These are phyloP conservation scores for Himalopsyche phryganea DNA, from an alignment of 1,140 invertebrate species.

Conservation along the genomic window DNA sequence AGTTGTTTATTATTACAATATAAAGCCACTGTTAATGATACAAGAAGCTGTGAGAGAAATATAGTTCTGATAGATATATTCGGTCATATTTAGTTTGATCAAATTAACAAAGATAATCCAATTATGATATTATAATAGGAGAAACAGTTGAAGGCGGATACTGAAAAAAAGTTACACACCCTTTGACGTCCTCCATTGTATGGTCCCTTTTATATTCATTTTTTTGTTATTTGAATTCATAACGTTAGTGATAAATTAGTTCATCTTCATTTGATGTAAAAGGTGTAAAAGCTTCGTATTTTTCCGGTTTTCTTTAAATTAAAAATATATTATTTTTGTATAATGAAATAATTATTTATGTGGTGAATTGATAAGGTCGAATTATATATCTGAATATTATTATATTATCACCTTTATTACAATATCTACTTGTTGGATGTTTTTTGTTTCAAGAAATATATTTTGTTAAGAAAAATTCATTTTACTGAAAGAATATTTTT, in stretches of 20 bases:
- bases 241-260: not conserved
- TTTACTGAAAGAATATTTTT: too few species aligned
- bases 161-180: not conserved
- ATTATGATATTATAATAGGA: conserved; percentile 20
- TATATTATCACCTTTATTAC: too few species aligned
- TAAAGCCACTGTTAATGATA: conserved; percentile 17
- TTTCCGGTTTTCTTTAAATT: not conserved
- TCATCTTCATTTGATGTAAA: not conserved
- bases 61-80: not conserved
- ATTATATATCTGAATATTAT: too few species aligned
- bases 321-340: too few species aligned
- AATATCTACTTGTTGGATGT: too few species aligned
- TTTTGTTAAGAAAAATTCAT: too few species aligned
- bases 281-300: not conserved
- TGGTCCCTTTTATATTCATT: too few species aligned
- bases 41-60: not conserved
- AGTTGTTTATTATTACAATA: conserved; percentile 3
- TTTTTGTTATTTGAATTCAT: too few species aligned
- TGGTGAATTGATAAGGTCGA: too few species aligned
- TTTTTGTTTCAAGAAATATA: too few species aligned
- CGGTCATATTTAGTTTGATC: conserved; percentile 12
- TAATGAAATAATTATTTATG: too few species aligned
- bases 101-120: conserved; percentile 20
- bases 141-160: conserved; percentile 23
- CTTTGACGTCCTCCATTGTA: too few species aligned